Conservation (phyloP, 2,888 invertebrate species). For the Tetanocera ferruginea region DNA sequence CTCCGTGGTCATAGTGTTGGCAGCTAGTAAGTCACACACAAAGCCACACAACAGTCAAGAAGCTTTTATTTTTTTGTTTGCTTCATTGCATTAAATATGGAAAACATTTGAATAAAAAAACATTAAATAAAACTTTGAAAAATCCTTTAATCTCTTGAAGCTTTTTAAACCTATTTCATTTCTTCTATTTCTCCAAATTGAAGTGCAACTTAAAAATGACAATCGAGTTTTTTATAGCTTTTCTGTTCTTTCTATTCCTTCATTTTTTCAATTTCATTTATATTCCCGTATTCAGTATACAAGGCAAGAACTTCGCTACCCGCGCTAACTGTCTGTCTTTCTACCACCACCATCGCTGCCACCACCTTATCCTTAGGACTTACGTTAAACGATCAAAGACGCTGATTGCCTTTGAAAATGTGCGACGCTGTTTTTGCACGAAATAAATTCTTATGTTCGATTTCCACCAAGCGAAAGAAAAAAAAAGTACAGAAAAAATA, state of each 20-base stretch:
- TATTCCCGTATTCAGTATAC: neutral
- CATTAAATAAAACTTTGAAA: slow-evolving; percentile 28
- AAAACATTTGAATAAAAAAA: no score
- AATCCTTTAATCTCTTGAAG: slow-evolving; percentile 24
- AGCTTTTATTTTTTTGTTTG: neutral
- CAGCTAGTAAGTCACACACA: neutral
- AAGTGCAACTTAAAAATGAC: slow-evolving; percentile 19
- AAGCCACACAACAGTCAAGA: neutral
- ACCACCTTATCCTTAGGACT: neutral
- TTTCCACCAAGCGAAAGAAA: neutral
- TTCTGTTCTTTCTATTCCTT: neutral
- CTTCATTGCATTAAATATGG: no score
- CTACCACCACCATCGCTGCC: no score
- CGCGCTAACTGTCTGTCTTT: no score
- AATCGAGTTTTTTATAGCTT: slow-evolving; percentile 6
- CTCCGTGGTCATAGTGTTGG: neutral
- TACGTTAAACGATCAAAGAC: slow-evolving; percentile 37
- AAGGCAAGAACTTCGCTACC: no score
- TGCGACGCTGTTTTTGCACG: slow-evolving; percentile 35
- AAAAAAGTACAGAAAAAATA: neutral
- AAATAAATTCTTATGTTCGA: slow-evolving; percentile 29
- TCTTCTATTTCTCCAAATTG: neutral
- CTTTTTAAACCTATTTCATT: neutral
- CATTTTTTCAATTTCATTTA: slow-evolving; percentile 10
- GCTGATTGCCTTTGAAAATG: slow-evolving; percentile 37